Evolutionary conservation across 2,113 vertebrate genomes (phyloP).

Genomic region (Rhodinocichla rosea): DNA sequence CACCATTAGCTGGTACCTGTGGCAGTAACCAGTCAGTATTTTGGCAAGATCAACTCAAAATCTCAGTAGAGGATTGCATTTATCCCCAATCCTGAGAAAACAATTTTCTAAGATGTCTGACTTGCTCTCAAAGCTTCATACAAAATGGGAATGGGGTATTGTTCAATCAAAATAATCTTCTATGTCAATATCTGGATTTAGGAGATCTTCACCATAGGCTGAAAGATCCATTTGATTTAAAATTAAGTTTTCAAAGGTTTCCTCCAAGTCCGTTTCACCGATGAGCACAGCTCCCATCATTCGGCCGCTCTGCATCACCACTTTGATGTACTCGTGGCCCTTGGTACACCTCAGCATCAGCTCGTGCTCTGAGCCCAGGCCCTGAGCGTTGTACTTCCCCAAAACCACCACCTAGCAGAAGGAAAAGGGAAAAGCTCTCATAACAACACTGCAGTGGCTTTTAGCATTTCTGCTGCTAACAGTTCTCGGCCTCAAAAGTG

Average conservation of each 20-base stretch:
- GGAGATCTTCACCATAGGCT: constrained; percentile 85
- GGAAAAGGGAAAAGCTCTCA: not conserved
- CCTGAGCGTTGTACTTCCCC: constrained; percentile 94
- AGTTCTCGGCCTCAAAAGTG: not conserved
- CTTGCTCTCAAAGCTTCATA: not conserved
- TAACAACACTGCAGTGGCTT: not conserved
- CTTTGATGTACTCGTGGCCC: constrained; percentile 90
- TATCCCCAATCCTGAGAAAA: not conserved
- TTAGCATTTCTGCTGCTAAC: not conserved
- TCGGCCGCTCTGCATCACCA: constrained; percentile 83
- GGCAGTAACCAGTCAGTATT: not conserved
- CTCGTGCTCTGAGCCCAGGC: constrained; percentile 85
- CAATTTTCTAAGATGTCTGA: not conserved
- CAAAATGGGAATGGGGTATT: not conserved
- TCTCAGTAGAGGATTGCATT: not conserved
- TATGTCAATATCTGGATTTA: constrained; percentile 92
- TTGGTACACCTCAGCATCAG: constrained; percentile 90
- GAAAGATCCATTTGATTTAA: constrained; percentile 97
- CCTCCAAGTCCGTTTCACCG: constrained; percentile 93
- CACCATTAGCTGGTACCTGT: not conserved
- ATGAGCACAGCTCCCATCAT: constrained; percentile 95
- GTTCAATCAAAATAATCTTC: constrained; percentile 97
- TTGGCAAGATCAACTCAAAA: not conserved
- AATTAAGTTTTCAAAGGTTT: constrained; percentile 98
- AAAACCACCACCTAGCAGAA: constrained; percentile 86